phyloP scores from a whole-genome alignment of 1,140 invertebrate species.

The Daktulosphaira vitifoliae region DNA sequence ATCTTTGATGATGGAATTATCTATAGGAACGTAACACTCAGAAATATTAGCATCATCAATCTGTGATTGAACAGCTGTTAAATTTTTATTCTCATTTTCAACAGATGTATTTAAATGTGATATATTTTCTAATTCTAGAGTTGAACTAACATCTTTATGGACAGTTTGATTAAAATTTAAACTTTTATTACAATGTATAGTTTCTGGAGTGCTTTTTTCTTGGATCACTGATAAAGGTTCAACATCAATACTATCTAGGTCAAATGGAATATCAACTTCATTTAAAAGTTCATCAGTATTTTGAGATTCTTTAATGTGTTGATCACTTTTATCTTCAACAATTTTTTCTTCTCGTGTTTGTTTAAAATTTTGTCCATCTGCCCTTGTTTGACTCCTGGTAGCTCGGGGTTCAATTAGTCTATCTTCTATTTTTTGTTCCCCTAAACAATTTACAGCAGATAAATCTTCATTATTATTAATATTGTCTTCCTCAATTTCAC shows the following conservation, averaged over 20 bases:
- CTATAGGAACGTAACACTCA: neutral
- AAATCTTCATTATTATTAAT: neutral
- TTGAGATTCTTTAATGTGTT: constrained; percentile 8
- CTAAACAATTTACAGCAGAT: neutral
- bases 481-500: neutral
- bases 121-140: neutral
- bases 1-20: neutral
- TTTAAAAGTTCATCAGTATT: neutral
- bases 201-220: neutral
- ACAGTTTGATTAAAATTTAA: neutral
- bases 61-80: neutral
- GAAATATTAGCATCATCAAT: neutral
- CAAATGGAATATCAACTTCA: neutral
- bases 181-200: neutral
- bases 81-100: neutral
- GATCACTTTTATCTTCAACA: constrained; percentile 3
- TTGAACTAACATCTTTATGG: neutral
- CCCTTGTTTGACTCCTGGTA: constrained; percentile 29
- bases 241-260: constrained; percentile 10
- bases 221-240: constrained; percentile 5
- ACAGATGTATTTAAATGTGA: neutral
- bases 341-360: neutral
- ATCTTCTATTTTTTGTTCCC: neutral
- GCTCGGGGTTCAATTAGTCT: constrained; percentile 1
- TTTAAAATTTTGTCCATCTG: constrained; percentile 5